A percentile compares a stretch with the other conserved stretches of the same genome.
Evolutionary conservation across 2,888 invertebrate species (phyloP).

Genomic region (Tridacna crocea): DNA sequence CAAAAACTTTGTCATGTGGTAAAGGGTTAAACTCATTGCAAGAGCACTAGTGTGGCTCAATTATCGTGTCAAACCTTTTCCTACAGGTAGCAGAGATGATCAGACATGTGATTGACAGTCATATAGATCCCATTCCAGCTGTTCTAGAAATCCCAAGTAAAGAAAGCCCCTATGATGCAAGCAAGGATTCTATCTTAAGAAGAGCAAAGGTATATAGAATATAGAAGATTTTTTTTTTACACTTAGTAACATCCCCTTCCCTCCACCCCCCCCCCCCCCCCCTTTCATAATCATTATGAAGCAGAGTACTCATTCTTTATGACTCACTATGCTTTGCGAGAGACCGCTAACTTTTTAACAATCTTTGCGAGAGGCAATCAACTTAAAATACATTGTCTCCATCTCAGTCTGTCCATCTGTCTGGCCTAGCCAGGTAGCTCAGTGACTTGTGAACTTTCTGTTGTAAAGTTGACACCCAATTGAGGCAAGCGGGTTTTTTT

Average conservation of each 20-base stretch:
- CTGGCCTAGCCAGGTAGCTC: no score
- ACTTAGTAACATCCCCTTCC: not conserved
- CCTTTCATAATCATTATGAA: not conserved
- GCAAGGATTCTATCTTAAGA: constrained; percentile 98
- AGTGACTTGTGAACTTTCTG: no score
- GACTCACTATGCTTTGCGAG: not conserved
- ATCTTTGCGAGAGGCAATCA: not conserved
- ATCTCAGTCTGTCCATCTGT: not conserved
- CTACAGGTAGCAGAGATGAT: constrained; percentile 96
- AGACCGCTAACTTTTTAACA: not conserved
- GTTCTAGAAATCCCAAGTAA: constrained; percentile 99
- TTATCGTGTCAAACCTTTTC: no score
- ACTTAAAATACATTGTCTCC: not conserved
- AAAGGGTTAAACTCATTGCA: no score
- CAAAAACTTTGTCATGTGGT: no score
- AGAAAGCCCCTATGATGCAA: constrained; percentile 98
- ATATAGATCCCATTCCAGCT: constrained; percentile 96
- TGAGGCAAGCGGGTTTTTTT: no score
- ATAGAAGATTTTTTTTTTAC: not conserved
- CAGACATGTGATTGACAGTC: constrained; percentile 96
- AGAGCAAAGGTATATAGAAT: constrained; percentile 91
- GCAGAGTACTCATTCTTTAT: not conserved
- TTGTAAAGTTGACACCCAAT: no score
- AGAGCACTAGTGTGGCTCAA: no score
- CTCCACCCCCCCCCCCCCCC: not conserved